These are phyloP conservation scores for Chrysopilus asiliformis DNA, from an alignment of 2,888 invertebrate genomes.

Conservation along the genomic window DNA sequence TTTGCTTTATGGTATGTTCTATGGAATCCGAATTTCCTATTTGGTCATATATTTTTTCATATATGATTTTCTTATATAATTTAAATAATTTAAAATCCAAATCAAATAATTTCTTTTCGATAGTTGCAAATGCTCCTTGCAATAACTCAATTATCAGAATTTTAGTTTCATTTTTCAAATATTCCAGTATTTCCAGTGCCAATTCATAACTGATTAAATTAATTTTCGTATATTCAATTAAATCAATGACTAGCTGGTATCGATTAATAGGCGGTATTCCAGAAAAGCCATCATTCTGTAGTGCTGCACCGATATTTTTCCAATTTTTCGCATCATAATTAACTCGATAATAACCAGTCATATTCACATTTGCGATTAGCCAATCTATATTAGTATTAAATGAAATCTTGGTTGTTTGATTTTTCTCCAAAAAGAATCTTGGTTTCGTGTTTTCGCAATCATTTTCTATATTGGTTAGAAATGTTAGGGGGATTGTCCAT, in stretches of 20 bases:
- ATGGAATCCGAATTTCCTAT: no score
- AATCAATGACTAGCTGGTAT: conserved; percentile 71
- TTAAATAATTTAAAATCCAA: no score
- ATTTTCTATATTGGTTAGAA: conserved; percentile 19
- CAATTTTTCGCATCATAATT: conserved; percentile 49
- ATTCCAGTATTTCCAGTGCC: conserved; percentile 53
- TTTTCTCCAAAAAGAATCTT: conserved; percentile 17
- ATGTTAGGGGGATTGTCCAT: conserved; percentile 26
- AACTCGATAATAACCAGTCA: conserved; percentile 51
- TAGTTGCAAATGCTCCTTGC: no score
- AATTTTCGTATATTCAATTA: conserved; percentile 57
- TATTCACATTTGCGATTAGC: conserved; percentile 47
- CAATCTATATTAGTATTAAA: conserved; percentile 35
- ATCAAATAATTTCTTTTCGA: no score
- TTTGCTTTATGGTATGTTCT: no score
- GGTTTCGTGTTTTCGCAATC: conserved; percentile 23
- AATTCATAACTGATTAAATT: conserved; percentile 44
- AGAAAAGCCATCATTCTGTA: conserved; percentile 33
- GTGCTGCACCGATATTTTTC: conserved; percentile 37
- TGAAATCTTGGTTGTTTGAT: not conserved
- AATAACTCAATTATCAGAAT: no score
- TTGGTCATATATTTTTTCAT: no score
- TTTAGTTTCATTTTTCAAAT: conserved; percentile 52
- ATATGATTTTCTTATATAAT: no score
- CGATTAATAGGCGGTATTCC: conserved; percentile 52